Conservation (phyloP, 2,888 invertebrate genomes). For the Euspilapteryx auroguttella region DNA sequence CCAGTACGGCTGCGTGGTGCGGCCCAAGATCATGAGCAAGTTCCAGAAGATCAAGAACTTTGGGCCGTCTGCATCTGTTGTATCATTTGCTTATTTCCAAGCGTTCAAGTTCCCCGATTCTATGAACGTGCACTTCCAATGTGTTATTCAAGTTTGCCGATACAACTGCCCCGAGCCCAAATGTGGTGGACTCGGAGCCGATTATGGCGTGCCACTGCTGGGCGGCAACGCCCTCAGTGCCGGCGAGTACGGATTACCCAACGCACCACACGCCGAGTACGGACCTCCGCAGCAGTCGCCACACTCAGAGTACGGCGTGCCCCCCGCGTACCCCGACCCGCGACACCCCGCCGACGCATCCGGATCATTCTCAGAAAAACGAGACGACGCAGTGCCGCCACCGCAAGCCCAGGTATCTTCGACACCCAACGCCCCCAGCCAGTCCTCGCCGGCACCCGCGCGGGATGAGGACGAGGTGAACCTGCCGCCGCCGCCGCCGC, state of each 20-base stretch:
- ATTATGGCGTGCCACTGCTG: constrained; percentile 68
- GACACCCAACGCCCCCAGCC: constrained; percentile 65
- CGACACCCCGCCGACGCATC: constrained; percentile 84
- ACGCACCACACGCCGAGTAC: constrained; percentile 66
- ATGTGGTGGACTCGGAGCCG: constrained; percentile 71
- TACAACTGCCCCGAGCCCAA: constrained; percentile 93
- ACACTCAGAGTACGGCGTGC: constrained; percentile 70
- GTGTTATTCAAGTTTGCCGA: constrained; percentile 92
- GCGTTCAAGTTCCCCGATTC: constrained; percentile 97
- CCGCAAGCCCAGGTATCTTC: constrained; percentile 81
- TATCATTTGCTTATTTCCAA: constrained; percentile 95
- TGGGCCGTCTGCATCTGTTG: constrained; percentile 90
- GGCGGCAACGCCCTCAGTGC: constrained; percentile 63
- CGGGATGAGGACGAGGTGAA: constrained; percentile 68
- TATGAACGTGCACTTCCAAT: constrained; percentile 97
- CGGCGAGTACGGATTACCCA: constrained; percentile 67
- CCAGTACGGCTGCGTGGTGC: constrained; percentile 89
- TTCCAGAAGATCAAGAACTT: constrained; percentile 97
- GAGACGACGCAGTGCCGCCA: constrained; percentile 77
- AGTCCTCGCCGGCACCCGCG: constrained; percentile 55
- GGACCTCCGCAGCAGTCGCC: constrained; percentile 68
- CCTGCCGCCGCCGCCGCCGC: constrained; percentile 81
- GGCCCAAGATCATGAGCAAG: constrained; percentile 93
- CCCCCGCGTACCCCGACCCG: constrained; percentile 84
- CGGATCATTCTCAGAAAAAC: constrained; percentile 81